A percentile compares a stretch with the other conserved stretches of the same genome.
Conservation (phyloP, 2,888 invertebrate species). For the Agrilus cyanescens region DNA sequence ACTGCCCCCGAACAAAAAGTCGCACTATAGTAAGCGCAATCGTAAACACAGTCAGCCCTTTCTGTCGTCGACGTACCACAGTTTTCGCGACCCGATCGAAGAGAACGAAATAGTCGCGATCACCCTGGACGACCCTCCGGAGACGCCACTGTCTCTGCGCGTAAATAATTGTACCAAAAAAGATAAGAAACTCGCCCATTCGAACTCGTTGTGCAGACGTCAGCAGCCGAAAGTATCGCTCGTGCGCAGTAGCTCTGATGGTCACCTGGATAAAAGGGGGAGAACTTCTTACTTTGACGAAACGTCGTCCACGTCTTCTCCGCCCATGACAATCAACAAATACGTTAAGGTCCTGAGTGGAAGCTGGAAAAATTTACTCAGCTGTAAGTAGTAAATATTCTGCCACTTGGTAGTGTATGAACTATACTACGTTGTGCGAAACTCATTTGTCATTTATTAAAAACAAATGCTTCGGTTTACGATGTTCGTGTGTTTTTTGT, state of each 20-base stretch:
- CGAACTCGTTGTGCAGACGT: conserved; percentile 36
- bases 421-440: too few species aligned
- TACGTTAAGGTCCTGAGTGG: conserved; percentile 65
- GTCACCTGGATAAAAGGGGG: conserved; percentile 42
- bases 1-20: conserved; percentile 42
- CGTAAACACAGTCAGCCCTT: conserved; percentile 24
- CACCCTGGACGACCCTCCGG: conserved; percentile 25
- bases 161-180: conserved; percentile 11
- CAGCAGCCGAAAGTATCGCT: conserved; percentile 32
- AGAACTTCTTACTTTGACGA: conserved; percentile 6
- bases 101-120: conserved; percentile 31
- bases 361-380: conserved; percentile 68
- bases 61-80: conserved; percentile 43
- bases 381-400: conserved; percentile 48
- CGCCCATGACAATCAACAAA: conserved; percentile 44
- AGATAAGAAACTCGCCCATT: conserved; percentile 28
- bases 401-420: too few species aligned
- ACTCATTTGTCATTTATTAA: too few species aligned
- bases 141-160: conserved; percentile 16
- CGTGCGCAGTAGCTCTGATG: conserved; percentile 59
- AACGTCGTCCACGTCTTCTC: conserved; percentile 17
- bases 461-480: too few species aligned
- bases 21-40: conserved; percentile 17
- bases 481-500: too few species aligned
- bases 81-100: conserved; percentile 44